Evolutionary conservation across 2,113 vertebrate species (phyloP).

Genomic region (Otis tarda): DNA sequence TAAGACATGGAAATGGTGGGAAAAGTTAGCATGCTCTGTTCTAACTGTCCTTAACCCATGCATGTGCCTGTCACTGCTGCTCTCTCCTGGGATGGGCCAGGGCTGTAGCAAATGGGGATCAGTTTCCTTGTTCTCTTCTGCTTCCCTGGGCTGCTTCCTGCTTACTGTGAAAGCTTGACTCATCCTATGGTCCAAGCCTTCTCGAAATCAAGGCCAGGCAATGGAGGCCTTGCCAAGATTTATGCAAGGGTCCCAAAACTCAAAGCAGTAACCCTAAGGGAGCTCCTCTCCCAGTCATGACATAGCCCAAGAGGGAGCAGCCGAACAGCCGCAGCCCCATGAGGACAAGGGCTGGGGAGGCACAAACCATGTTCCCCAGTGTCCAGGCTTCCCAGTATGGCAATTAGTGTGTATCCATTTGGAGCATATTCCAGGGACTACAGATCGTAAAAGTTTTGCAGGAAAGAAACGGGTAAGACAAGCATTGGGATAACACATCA

Average conservation of each 20-base stretch:
- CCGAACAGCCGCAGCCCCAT: fast-evolving
- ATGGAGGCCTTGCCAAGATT: not conserved
- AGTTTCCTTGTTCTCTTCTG: not conserved
- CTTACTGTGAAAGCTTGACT: not conserved
- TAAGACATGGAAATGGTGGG: not conserved
- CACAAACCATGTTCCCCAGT: fast-evolving
- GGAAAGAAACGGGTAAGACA: not conserved
- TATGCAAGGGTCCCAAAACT: not conserved
- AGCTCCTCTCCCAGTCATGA: not conserved
- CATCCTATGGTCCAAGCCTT: not conserved
- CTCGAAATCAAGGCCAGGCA: not conserved
- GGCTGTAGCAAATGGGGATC: not conserved
- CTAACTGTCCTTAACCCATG: not conserved
- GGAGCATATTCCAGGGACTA: not conserved
- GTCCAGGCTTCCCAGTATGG: fast-evolving
- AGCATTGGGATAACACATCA: not conserved
- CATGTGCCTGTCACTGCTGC: fast-evolving
- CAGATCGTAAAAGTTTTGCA: not conserved
- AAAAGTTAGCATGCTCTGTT: not conserved
- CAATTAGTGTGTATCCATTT: not conserved
- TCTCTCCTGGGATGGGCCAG: not conserved
- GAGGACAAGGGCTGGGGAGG: not conserved
- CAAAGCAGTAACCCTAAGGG: not conserved
- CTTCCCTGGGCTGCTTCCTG: not conserved
- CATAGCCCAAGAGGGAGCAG: not conserved